Conservation (phyloP, 2,888 invertebrate genomes). For the Pteria penguin region DNA sequence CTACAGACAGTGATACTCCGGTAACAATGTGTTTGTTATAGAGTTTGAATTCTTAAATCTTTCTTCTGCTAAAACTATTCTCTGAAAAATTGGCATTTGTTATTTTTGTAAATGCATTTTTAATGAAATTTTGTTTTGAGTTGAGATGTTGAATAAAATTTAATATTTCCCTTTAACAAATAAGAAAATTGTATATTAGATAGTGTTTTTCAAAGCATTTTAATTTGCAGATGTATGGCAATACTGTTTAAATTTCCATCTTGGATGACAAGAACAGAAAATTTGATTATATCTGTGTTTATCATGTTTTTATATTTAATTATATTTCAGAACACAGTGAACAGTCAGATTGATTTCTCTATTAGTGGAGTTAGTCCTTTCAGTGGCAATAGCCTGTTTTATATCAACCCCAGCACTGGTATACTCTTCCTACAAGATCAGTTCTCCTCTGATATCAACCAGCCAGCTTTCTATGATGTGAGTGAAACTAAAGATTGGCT, state of each 20-base stretch:
- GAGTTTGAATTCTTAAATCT: too few species aligned
- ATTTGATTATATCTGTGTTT: too few species aligned
- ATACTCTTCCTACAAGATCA: conserved; percentile 52
- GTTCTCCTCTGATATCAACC: conserved; percentile 50
- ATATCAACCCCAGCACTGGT: conserved; percentile 60
- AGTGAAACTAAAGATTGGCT: too few species aligned
- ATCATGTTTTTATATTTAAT: too few species aligned
- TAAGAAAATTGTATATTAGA: too few species aligned
- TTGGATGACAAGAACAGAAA: too few species aligned
- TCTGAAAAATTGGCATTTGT: too few species aligned
- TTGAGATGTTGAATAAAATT: not conserved
- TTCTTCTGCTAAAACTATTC: too few species aligned
- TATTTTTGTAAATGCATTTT: not conserved
- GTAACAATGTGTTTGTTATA: conserved; percentile 40
- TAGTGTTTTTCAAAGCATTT: too few species aligned
- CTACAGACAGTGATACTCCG: conserved; percentile 61
- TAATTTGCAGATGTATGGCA: too few species aligned
- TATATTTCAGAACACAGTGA: conserved; percentile 32
- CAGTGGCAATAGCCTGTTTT: conserved; percentile 56
- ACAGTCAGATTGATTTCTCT: conserved; percentile 42
- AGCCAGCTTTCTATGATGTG: conserved; percentile 54
- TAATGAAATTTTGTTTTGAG: not conserved
- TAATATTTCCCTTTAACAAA: too few species aligned
- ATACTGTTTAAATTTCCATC: too few species aligned
- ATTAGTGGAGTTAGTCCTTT: conserved; percentile 54